Evolutionary conservation across 2,113 vertebrate genomes (phyloP), one percentile per base, ranked within the genome.

Genomic region (Pristiophorus japonicus): DNA sequence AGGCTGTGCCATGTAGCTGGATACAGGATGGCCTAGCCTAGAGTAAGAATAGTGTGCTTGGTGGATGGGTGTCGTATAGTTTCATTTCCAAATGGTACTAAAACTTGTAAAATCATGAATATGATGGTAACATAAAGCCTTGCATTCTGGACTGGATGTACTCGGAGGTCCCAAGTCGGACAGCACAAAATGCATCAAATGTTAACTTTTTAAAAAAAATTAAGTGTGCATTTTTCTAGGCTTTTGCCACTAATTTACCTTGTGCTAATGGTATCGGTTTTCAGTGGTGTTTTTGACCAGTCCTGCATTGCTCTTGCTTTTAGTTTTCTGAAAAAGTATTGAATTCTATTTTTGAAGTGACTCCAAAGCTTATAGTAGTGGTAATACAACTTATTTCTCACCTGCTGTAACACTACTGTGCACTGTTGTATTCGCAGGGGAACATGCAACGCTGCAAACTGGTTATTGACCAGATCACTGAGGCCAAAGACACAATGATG

Each of bases 401-500:
- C 38, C 27, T 63, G n/a, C 34, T 92, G 34, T 92, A 63, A 92
- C 59, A 92, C 11, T 67, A 38, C 38, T n/a, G 2, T 70, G 66
- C 27, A n/a, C 38, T 38, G n/a, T 73, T 94, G 42, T 70, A 34
- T 94, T 92, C 14, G 14, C 97, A 99, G 99, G 99, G 99, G 96
- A 99, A 99, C 96, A 99, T 99, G 98, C 99, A 99, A 97, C 98
- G 99, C 96, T 99, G 99, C 96, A 99, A 99, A 97, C 98, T 99
- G n/a, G 99, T 99, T 96, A 99, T 99, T 98, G 99, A 99, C 98
- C 99, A 99, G 97, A 99, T 99, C 97, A 98, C 97, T 0, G 99
- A 99, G 96, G 99, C 99, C 96, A 98, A 99, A 96, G 99, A 99
- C 98, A 99, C 99, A 97, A 99, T 99, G 99, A 98, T 99, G 96